Percentiles rank a stretch among this genome's conserved stretches.
These are phyloP conservation scores for Leptodactylus fuscus DNA, from an alignment of 2,113 vertebrate species.

Conservation along the genomic window DNA sequence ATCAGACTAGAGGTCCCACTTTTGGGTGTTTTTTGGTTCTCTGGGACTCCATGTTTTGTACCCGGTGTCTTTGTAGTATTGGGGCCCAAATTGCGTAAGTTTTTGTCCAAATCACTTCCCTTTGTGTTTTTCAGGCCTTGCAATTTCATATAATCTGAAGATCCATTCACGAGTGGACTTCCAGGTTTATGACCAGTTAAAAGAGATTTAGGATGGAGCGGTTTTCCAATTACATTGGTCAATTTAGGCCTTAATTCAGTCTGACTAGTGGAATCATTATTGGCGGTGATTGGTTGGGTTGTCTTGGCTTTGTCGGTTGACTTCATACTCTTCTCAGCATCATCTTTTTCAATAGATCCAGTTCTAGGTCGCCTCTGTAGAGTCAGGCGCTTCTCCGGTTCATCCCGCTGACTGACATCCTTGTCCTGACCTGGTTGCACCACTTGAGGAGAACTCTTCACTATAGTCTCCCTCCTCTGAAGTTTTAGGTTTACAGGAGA, in stretches of 20 bases:
- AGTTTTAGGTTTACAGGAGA: conserved; percentile 65
- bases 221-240: background rate
- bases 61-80: conserved; percentile 60
- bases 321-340: conserved; percentile 12
- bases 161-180: background rate
- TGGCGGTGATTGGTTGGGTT: conserved; percentile 55
- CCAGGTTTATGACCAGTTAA: background rate
- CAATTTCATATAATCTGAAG: background rate
- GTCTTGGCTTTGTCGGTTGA: conserved; percentile 29
- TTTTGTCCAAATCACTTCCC: rapidly evolving
- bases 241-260: conserved; percentile 47
- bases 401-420: conserved; percentile 60
- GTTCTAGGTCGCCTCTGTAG: conserved; percentile 73
- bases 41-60: conserved; percentile 67
- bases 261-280: background rate
- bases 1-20: conserved; percentile 61
- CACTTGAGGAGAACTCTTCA: conserved; percentile 60
- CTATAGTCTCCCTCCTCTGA: conserved; percentile 77
- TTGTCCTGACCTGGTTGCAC: conserved; percentile 61
- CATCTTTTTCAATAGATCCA: conserved; percentile 65
- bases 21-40: conserved; percentile 67
- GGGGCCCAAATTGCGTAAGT: conserved; percentile 52
- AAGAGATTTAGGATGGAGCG: background rate
- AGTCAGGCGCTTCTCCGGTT: conserved; percentile 68
- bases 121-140: background rate